phyloP scores from a whole-genome alignment of 2,113 vertebrate genomes.

The Daphoenositta chrysoptera region DNA sequence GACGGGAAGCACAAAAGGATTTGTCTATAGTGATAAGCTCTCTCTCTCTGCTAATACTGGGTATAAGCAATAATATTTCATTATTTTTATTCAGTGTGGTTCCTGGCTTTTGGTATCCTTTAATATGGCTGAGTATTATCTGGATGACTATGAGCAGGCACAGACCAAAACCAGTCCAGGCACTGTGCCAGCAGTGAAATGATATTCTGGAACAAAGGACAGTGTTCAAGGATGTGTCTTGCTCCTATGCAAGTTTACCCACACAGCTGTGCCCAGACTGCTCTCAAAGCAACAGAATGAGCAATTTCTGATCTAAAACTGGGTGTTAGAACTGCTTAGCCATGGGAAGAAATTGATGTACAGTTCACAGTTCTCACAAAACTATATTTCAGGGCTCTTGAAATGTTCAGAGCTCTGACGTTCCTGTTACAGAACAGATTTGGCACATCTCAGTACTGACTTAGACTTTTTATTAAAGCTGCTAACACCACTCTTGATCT shows the following conservation, averaged over 20 bases:
- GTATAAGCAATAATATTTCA: too few species aligned
- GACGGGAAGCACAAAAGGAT: background rate
- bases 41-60: background rate
- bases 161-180: accelerated
- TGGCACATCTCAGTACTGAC: background rate
- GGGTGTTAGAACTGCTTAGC: background rate
- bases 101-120: background rate
- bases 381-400: background rate
- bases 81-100: background rate
- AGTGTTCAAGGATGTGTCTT: background rate
- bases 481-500: background rate
- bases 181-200: background rate
- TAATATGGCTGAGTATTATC: background rate
- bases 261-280: background rate
- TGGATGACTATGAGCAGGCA: background rate
- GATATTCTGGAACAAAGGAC: background rate
- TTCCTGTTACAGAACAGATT: background rate
- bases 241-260: accelerated
- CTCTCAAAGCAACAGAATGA: background rate
- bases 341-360: background rate
- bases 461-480: background rate
- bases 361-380: background rate
- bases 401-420: too few species aligned
- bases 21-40: background rate
- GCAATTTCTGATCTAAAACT: background rate